Evolutionary conservation across 1,140 invertebrate species (phyloP).

Genomic region (Drosophila teissieri): DNA sequence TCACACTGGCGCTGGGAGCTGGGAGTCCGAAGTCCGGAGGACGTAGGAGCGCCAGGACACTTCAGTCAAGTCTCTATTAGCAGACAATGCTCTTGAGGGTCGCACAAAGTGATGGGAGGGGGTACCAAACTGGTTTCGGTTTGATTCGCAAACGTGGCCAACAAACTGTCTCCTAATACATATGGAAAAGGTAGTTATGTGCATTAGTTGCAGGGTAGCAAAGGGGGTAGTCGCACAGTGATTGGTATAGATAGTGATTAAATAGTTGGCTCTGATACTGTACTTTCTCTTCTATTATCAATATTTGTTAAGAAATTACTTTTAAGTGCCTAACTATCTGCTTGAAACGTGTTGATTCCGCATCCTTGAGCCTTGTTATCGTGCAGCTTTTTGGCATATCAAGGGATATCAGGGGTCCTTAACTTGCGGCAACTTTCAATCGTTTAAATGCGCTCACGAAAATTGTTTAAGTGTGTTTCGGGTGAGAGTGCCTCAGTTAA

Average conservation of each 20-base stretch:
- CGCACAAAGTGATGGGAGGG: background rate
- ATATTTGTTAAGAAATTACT: too few species aligned
- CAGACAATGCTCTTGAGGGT: conserved; percentile 68
- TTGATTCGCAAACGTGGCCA: conserved; percentile 43
- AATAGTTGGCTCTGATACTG: too few species aligned
- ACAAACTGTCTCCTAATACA: conserved; percentile 47
- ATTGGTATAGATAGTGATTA: too few species aligned
- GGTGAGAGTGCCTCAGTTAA: conserved; percentile 35
- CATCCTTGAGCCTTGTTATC: too few species aligned
- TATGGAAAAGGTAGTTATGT: conserved; percentile 67
- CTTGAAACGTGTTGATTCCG: too few species aligned
- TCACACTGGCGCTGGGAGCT: background rate
- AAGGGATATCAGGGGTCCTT: background rate
- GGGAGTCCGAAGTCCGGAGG: too few species aligned
- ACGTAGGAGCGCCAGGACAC: conserved; percentile 34
- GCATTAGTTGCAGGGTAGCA: conserved; percentile 34
- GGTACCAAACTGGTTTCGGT: conserved; percentile 21
- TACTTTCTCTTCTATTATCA: too few species aligned
- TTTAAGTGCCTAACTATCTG: too few species aligned
- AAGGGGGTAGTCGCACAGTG: background rate
- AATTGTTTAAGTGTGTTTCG: conserved; percentile 60
- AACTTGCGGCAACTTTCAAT: background rate
- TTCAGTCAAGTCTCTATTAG: conserved; percentile 84
- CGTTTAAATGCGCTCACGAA: conserved; percentile 56
- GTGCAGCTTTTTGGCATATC: background rate